Base-by-base conservation (phyloP, 2,113 vertebrate genomes). In the Pollachius pollachius region DNA sequence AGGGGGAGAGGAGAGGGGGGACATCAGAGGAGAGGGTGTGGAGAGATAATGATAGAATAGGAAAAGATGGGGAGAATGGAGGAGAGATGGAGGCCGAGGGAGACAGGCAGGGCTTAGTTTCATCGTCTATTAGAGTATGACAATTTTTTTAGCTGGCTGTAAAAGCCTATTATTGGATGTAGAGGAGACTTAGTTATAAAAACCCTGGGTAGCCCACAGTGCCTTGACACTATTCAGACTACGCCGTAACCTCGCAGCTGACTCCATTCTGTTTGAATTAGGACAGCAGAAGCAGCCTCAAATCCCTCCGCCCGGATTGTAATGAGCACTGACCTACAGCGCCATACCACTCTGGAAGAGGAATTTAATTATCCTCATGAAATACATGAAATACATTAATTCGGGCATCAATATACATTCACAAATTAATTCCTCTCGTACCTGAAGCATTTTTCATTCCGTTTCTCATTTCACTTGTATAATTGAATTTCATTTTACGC, bases 331-430 rank as follows among this genome's bases (percentile, higher is more conserved):
- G 83, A 85, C 83, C 72, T 65, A 76, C 64, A 84, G 62, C 68
- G 75, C 78, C 79, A 71, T 79, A 81, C 89, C 84, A 85, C 86
- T 75, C 74, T 59, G 65, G 73, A 87, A 87, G 81, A 87, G 86
- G 83, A 88, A 89, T 91, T 88, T 87, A 80, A 74, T 85, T 77
- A 76, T 85, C 84, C 82, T 34, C 30, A 34, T 90, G 83, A 88
- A 89, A 91, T 13, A 13, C 30, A 34, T 90, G 83, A 88, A 89
- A 91, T 13, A 48, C 41, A 48, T 48, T 48, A 13, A 48, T 48
- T 48, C 41, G 11, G 41, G 41, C 41, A 13, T 12, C 41, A 48
- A 48, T 48, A 48, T 13, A 13, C 41, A 9, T 48, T 13, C 8
- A 13, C 41, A 48, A 48, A 48, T 48, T 48, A 48, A 48, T 48